phyloP scores from a whole-genome alignment of 2,797 vertebrate genomes.

The Apogon hyalosoma region DNA sequence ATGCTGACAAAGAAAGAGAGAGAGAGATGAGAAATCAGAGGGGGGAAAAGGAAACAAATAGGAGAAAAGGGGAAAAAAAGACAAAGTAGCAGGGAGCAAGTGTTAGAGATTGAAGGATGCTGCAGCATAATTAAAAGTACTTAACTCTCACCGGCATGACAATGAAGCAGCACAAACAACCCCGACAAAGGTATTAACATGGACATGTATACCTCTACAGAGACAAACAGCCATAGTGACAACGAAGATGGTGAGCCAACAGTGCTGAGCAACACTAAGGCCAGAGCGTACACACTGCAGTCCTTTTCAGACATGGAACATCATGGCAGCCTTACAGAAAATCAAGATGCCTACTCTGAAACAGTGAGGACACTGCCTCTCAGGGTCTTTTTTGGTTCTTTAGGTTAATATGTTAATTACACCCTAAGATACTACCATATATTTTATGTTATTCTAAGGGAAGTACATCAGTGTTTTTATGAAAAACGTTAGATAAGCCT shows the following conservation, averaged over 20 bases:
- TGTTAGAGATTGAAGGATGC: slow-evolving; percentile 38
- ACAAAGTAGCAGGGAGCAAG: slow-evolving; percentile 42
- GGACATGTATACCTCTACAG: slow-evolving; percentile 44
- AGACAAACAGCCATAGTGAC: slow-evolving; percentile 38
- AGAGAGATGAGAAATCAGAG: slow-evolving; percentile 24
- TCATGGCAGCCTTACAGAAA: slow-evolving; percentile 13
- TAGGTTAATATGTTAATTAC: slow-evolving; percentile 23
- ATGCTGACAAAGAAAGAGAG: slow-evolving; percentile 59
- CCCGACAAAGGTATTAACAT: slow-evolving; percentile 55
- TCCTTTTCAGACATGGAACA: background rate
- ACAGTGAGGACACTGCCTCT: slow-evolving; percentile 3
- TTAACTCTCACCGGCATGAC: slow-evolving; percentile 68
- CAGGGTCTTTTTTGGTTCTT: background rate
- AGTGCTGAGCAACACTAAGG: slow-evolving; percentile 2
- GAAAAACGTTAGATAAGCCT: too few species aligned
- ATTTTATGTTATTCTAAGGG: slow-evolving; percentile 12
- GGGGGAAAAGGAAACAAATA: slow-evolving; percentile 30
- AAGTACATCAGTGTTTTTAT: too few species aligned
- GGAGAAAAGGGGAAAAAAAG: slow-evolving; percentile 41
- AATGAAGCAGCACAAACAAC: slow-evolving; percentile 64
- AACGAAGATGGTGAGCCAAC: slow-evolving; percentile 30
- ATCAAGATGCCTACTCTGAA: slow-evolving; percentile 14
- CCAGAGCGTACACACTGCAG: slow-evolving; percentile 4
- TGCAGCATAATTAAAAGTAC: slow-evolving; percentile 73
- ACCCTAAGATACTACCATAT: slow-evolving; percentile 5